Evolutionary conservation across 2,797 vertebrate species (phyloP).

Genomic region (Arremon aurantiirostris): DNA sequence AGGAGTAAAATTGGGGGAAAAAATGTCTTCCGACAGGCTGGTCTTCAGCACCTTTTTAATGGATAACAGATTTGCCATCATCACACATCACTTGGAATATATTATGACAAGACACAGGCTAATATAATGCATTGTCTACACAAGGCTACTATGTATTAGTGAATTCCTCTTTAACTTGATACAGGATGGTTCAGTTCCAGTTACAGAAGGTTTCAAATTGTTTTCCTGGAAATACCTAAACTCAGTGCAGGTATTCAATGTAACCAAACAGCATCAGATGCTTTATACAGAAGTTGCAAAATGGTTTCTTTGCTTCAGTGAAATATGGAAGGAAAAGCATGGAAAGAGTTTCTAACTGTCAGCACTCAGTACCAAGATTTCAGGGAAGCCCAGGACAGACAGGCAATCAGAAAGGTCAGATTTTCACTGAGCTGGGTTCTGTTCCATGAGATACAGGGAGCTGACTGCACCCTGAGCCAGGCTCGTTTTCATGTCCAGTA

Average conservation of each 20-base stretch:
- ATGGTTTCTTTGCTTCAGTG: neutral
- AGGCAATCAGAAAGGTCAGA: neutral
- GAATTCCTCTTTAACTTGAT: neutral
- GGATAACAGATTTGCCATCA: constrained; percentile 43
- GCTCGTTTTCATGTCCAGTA: neutral
- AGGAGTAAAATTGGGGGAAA: neutral
- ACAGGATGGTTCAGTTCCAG: neutral
- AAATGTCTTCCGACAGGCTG: constrained; percentile 25
- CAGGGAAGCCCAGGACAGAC: neutral
- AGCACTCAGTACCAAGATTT: neutral
- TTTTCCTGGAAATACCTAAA: neutral
- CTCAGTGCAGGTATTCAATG: neutral
- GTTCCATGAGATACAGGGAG: neutral
- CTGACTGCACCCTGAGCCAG: neutral
- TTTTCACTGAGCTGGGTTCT: neutral
- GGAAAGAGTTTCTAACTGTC: neutral
- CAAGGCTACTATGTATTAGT: neutral
- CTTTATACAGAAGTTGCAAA: neutral
- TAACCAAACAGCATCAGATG: neutral
- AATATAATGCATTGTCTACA: neutral
- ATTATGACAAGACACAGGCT: constrained; percentile 32
- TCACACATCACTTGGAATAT: constrained; percentile 20
- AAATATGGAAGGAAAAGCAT: neutral
- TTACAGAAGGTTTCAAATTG: neutral
- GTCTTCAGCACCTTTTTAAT: constrained; percentile 63